A percentile compares a stretch with the other conserved stretches of the same genome.
phyloP scores from a whole-genome alignment of 2,113 vertebrate genomes.

The Acanthochromis polyacanthus region DNA sequence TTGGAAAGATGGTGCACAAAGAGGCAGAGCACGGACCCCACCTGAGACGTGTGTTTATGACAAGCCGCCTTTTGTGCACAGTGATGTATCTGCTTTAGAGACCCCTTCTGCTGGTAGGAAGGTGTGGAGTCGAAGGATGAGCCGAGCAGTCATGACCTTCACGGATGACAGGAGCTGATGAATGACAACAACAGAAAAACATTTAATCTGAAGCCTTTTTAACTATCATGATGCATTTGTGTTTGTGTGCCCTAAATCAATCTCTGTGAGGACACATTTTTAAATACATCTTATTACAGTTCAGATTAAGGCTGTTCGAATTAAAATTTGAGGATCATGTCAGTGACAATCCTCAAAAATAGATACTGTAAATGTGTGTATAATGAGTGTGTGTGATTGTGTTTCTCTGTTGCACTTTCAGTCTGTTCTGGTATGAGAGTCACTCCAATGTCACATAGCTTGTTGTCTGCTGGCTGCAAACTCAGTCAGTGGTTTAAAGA shows the following conservation, averaged over 20 bases:
- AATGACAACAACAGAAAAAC: conserved; percentile 9
- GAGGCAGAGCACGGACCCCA: background rate
- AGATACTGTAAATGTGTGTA: background rate
- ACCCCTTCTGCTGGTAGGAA: conserved; percentile 12
- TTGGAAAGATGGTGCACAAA: conserved; percentile 39
- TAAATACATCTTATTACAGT: background rate
- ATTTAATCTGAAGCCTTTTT: conserved; percentile 5
- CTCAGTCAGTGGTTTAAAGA: conserved; percentile 16
- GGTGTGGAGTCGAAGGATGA: background rate
- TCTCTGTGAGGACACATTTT: background rate
- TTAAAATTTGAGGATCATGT: background rate
- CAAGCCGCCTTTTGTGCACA: conserved; percentile 37
- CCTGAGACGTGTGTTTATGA: conserved; percentile 39
- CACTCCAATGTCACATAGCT: conserved; percentile 11
- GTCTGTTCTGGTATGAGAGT: conserved; percentile 32
- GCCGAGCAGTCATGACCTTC: conserved; percentile 24
- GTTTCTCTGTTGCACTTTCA: conserved; percentile 23
- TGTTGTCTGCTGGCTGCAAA: conserved; percentile 23
- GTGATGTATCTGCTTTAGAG: conserved; percentile 19
- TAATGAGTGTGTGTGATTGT: background rate
- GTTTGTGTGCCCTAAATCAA: background rate
- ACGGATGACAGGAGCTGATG: conserved; percentile 7
- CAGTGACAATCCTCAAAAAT: background rate
- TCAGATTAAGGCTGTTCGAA: background rate
- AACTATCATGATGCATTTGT: background rate